A percentile compares a stretch with the other conserved stretches of the same genome.
These are phyloP conservation scores for Sturmia bella DNA, from an alignment of 2,888 invertebrate genomes.

Conservation along the genomic window DNA sequence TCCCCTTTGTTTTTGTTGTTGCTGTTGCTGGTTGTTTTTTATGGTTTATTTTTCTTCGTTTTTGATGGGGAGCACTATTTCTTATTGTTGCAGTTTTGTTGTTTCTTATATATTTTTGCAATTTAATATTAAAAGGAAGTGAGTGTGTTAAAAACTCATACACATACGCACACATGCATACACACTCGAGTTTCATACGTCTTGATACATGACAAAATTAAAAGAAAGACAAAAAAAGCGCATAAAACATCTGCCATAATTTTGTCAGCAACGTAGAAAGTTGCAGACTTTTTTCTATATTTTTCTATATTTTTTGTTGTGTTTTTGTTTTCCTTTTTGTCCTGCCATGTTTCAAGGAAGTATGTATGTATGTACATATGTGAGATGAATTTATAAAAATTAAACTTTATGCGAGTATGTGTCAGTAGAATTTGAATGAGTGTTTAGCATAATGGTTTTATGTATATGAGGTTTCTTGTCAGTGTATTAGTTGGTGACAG, in stretches of 20 bases:
- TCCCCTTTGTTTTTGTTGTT: too few relatives aligned
- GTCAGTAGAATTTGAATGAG: conserved; percentile 7
- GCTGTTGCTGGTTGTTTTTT: conserved; percentile 4
- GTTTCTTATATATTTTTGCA: background rate
- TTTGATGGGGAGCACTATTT: conserved; percentile 42
- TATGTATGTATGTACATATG: conserved; percentile 42
- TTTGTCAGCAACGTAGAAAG: conserved; percentile 28
- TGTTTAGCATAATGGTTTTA: conserved; percentile 20
- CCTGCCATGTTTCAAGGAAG: conserved; percentile 53
- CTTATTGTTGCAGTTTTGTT: conserved; percentile 3
- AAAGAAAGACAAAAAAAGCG: background rate
- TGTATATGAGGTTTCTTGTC: background rate
- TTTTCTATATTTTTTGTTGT: conserved; percentile 3
- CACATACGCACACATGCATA: background rate
- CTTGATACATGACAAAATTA: conserved; percentile 11
- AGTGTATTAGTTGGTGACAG: background rate
- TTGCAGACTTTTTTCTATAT: conserved; percentile 21
- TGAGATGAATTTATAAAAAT: conserved; percentile 57
- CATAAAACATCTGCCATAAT: conserved; percentile 46
- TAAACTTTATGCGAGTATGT: conserved; percentile 15
- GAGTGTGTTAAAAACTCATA: conserved; percentile 61
- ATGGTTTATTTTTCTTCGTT: background rate
- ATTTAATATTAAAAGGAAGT: conserved; percentile 46
- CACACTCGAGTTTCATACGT: conserved; percentile 1
- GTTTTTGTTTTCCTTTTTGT: conserved; percentile 28